These are phyloP conservation scores for Chitala chitala DNA, from an alignment of 2,113 vertebrate genomes.

Conservation along the genomic window DNA sequence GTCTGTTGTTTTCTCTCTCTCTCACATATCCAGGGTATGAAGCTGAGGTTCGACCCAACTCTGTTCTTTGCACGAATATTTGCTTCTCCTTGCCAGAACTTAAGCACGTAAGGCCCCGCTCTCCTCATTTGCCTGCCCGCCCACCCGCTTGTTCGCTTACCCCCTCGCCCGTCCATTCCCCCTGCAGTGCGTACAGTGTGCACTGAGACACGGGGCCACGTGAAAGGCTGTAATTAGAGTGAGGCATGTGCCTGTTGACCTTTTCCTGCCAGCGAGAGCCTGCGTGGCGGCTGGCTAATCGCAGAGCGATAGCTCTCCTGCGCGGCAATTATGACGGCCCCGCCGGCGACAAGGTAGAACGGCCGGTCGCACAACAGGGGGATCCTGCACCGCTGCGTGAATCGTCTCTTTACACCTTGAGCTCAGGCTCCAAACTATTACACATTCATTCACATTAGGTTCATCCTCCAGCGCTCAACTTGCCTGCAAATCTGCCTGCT, in stretches of 20 bases:
- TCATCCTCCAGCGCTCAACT: neutral
- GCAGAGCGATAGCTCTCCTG: constrained; percentile 58
- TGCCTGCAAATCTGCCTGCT: neutral
- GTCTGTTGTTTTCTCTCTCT: neutral
- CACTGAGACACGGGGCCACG: too few relatives aligned
- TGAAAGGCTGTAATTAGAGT: constrained; percentile 64
- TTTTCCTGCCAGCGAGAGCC: constrained; percentile 65
- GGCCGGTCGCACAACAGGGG: neutral
- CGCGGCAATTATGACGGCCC: constrained; percentile 42
- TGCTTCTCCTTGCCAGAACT: neutral
- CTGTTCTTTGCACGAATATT: neutral
- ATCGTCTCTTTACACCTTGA: constrained; percentile 31
- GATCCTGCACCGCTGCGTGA: constrained; percentile 23
- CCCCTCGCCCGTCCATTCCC: too few relatives aligned
- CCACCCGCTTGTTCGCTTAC: too few relatives aligned
- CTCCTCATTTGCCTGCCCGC: too few relatives aligned
- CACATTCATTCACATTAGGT: constrained; percentile 20
- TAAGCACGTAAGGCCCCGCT: too few relatives aligned
- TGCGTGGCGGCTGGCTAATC: constrained; percentile 57
- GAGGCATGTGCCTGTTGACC: constrained; percentile 65
- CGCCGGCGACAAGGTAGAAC: constrained; percentile 3
- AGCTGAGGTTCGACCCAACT: neutral
- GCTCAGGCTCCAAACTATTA: constrained; percentile 40
- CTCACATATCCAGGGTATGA: neutral
- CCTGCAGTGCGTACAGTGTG: too few relatives aligned